A percentile compares a stretch with the other conserved stretches of the same genome.
Evolutionary conservation across 2,113 vertebrate species (phyloP).

Genomic region (Dicerorhinus sumatrensis): DNA sequence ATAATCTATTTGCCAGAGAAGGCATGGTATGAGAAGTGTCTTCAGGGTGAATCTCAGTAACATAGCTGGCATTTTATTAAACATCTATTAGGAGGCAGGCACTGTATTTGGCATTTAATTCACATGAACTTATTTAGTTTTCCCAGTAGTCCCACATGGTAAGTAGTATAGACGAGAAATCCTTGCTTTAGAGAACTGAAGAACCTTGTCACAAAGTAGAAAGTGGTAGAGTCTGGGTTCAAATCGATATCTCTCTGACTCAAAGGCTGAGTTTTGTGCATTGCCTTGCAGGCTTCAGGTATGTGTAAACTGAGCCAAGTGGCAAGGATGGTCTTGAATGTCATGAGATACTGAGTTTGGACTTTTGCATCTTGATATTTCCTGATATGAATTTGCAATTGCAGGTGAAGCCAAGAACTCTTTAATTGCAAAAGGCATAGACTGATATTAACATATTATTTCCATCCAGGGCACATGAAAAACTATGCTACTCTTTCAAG

Average conservation of each 20-base stretch:
- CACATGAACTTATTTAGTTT: not conserved
- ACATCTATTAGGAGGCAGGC: not conserved
- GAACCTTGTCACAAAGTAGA: not conserved
- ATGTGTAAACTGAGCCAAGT: not conserved
- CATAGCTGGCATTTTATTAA: not conserved
- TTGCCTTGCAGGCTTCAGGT: not conserved
- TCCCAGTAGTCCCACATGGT: not conserved
- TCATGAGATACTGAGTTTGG: not conserved
- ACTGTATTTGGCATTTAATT: not conserved
- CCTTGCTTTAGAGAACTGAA: slow-evolving; percentile 22
- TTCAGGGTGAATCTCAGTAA: not conserved
- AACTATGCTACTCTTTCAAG: not conserved
- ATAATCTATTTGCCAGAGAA: not conserved
- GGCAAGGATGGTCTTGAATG: not conserved
- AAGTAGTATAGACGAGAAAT: not conserved
- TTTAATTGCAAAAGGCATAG: not conserved
- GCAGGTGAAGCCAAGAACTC: not conserved
- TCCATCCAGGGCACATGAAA: not conserved
- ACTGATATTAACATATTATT: not conserved
- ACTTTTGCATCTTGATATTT: not conserved
- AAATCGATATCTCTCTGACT: not conserved
- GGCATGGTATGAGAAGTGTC: not conserved
- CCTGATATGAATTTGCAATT: not conserved
- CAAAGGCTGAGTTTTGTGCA: not conserved
- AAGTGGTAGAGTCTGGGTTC: not conserved